phyloP scores from a whole-genome alignment of 2,113 vertebrate genomes.

The Lycaon pictus region DNA sequence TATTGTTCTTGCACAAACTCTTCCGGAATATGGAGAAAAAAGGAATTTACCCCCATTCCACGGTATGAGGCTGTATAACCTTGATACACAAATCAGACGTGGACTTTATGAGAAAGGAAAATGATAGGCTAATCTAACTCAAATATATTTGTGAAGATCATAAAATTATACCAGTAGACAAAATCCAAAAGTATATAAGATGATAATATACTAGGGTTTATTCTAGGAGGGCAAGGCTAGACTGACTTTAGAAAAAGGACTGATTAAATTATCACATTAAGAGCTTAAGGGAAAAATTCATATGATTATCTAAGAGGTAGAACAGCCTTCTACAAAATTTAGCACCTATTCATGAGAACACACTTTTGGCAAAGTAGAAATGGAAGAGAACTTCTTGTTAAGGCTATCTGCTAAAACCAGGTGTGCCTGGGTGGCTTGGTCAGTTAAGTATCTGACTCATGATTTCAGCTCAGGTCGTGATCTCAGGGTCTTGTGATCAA shows the following conservation, averaged over 20 bases:
- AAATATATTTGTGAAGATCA: neutral
- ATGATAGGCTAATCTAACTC: neutral
- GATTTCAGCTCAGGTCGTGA: neutral
- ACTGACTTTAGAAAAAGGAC: slow-evolving; percentile 16
- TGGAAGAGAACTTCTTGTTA: neutral
- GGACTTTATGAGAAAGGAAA: neutral
- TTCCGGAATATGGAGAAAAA: neutral
- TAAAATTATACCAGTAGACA: neutral
- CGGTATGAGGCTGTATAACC: neutral
- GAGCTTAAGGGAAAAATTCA: neutral
- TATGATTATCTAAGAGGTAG: neutral
- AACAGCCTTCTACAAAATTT: neutral
- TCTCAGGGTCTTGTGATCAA: neutral
- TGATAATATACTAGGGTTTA: neutral
- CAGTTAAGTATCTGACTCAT: no score
- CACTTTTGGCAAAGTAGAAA: neutral
- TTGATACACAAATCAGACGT: neutral
- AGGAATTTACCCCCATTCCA: neutral
- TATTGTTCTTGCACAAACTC: neutral
- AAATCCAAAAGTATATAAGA: neutral
- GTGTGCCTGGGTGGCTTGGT: no score
- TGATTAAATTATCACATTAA: neutral
- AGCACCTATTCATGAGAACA: neutral
- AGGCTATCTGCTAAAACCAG: neutral
- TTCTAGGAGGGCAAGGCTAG: neutral